Evolutionary conservation across 2,113 vertebrate genomes (phyloP).

Genomic region (Corynorhinus townsendii): DNA sequence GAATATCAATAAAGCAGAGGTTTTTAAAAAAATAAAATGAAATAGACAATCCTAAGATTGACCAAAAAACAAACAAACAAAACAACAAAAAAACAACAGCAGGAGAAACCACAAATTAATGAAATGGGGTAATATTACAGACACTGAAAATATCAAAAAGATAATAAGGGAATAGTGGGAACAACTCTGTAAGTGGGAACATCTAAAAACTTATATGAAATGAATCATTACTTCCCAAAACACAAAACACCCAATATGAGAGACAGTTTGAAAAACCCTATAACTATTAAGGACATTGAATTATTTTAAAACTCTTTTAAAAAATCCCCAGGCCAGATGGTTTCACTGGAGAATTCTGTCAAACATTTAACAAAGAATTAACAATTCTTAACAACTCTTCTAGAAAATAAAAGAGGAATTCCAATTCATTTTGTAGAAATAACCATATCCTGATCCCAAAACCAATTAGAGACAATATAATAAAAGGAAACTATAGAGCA

Average conservation of each 20-base stretch:
- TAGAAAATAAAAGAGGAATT: background rate
- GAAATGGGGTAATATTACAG: background rate
- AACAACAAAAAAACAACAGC: no score
- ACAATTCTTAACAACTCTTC: background rate
- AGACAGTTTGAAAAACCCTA: background rate
- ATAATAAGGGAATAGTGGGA: background rate
- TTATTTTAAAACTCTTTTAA: background rate
- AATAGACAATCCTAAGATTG: background rate
- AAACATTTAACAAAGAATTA: background rate
- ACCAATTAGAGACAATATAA: background rate
- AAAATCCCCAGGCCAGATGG: background rate
- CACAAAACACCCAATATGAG: background rate
- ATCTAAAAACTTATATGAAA: background rate
- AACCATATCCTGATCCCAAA: background rate
- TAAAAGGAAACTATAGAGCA: background rate
- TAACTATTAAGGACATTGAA: background rate
- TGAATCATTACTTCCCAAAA: background rate
- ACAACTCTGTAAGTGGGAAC: background rate
- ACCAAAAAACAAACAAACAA: background rate
- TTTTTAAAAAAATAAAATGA: slow-evolving; percentile 7
- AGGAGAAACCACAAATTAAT: background rate
- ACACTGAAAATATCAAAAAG: background rate
- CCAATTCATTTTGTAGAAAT: background rate
- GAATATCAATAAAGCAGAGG: background rate
- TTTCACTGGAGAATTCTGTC: background rate